A percentile compares a stretch with the other conserved stretches of the same genome.
Conservation (phyloP, 2,113 vertebrate genomes). For the Rhinoderma darwinii region DNA sequence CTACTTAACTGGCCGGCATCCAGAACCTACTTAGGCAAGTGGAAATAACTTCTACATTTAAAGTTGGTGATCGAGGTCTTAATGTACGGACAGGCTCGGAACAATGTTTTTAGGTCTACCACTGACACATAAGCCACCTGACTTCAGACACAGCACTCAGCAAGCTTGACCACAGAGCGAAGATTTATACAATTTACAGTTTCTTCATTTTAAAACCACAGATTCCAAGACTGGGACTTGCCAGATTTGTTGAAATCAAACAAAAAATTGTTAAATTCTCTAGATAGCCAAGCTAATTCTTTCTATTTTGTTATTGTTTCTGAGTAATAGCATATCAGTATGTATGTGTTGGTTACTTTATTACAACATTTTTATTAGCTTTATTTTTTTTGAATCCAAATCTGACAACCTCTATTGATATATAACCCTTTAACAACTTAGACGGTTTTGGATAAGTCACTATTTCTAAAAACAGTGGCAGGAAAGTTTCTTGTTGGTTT, state of each 20-base stretch:
- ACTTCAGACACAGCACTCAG: conserved; percentile 77
- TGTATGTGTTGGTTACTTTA: background rate
- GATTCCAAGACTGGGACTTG: conserved; percentile 61
- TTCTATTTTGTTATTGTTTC: background rate
- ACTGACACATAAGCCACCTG: conserved; percentile 78
- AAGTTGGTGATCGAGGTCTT: conserved; percentile 74
- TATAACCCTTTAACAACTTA: too few relatives aligned
- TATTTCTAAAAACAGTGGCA: too few relatives aligned
- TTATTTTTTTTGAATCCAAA: background rate
- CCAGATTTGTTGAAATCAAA: conserved; percentile 60
- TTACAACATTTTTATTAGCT: background rate
- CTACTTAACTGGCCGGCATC: conserved; percentile 76
- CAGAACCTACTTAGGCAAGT: conserved; percentile 75
- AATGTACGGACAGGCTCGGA: conserved; percentile 77
- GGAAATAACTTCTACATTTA: conserved; percentile 77
- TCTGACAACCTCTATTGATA: background rate
- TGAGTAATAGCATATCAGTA: background rate
- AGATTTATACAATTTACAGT: conserved; percentile 82
- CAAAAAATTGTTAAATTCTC: background rate
- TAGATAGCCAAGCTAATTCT: background rate
- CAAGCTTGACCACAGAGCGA: conserved; percentile 73
- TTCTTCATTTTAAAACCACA: conserved; percentile 73
- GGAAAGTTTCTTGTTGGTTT: too few relatives aligned
- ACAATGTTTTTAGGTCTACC: conserved; percentile 76
- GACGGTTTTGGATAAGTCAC: too few relatives aligned